Percentiles rank a stretch among this genome's conserved stretches.
Conservation (phyloP, 2,888 invertebrate species). For the Trisateles emortualis region DNA sequence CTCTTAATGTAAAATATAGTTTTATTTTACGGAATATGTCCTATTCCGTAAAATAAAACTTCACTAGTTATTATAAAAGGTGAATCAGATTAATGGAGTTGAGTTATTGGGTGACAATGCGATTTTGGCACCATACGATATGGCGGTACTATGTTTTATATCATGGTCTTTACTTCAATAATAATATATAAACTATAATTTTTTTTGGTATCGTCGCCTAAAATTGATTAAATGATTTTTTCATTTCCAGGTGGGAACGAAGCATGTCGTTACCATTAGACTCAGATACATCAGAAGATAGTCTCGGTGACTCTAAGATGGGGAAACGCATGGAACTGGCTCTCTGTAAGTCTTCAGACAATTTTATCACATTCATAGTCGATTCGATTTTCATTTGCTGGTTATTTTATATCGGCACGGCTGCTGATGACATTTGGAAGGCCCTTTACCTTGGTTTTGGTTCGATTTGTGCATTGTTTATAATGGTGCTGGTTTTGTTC, state of each 20-base stretch:
- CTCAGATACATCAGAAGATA: constrained; percentile 79
- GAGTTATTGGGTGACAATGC: too few relatives aligned
- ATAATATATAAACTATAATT: too few relatives aligned
- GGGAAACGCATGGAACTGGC: constrained; percentile 94
- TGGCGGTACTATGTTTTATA: too few relatives aligned
- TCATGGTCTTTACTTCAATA: too few relatives aligned
- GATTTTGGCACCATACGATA: too few relatives aligned
- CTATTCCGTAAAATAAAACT: too few relatives aligned
- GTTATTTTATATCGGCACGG: constrained; percentile 84
- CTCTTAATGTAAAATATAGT: too few relatives aligned
- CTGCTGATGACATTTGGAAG: constrained; percentile 71
- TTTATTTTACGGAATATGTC: too few relatives aligned
- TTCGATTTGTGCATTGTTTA: constrained; percentile 37
- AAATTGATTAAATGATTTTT: not conserved
- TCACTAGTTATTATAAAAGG: too few relatives aligned
- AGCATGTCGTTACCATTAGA: constrained; percentile 90
- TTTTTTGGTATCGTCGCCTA: not conserved
- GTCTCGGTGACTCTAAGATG: constrained; percentile 76
- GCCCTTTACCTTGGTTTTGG: constrained; percentile 55
- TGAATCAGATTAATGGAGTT: too few relatives aligned
- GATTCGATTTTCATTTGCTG: constrained; percentile 83
- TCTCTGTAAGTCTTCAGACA: constrained; percentile 90
- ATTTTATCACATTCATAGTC: constrained; percentile 64
- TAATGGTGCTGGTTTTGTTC: constrained; percentile 55
- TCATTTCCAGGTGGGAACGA: constrained; percentile 87